Conservation (phyloP, 2,113 vertebrate species). For the Ramphastos sulfuratus region DNA sequence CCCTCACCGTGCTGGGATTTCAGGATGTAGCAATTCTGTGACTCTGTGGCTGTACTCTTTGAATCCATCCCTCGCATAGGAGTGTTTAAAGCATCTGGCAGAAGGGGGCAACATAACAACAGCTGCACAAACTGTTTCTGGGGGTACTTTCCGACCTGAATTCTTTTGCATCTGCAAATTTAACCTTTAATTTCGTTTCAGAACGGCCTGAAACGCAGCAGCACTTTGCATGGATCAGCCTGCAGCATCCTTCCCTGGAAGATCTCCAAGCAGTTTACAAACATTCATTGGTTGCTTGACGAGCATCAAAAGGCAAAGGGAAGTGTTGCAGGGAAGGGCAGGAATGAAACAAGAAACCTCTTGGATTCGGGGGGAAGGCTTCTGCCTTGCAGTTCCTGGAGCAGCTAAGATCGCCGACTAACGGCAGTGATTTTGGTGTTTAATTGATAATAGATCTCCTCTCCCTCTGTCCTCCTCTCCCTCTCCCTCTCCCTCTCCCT, state of each 20-base stretch:
- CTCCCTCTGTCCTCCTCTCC: too few species aligned
- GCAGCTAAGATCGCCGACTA: constrained; percentile 12
- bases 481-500: too few species aligned
- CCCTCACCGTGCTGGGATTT: too few species aligned
- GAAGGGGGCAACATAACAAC: neutral
- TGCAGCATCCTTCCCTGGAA: neutral
- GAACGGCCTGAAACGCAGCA: neutral
- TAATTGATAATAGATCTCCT: constrained; percentile 14
- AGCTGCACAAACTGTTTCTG: neutral
- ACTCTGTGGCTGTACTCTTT: too few species aligned
- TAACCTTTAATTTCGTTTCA: too few species aligned
- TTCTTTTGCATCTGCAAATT: neutral
- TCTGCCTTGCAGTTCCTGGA: neutral
- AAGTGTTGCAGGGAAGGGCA: neutral
- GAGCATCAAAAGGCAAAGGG: constrained; percentile 30
- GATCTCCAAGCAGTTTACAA: constrained; percentile 7
- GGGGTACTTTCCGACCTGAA: neutral
- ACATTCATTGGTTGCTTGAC: constrained; percentile 34
- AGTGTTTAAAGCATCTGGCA: neutral
- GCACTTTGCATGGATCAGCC: neutral
- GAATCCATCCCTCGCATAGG: neutral
- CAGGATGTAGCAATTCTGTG: too few species aligned
- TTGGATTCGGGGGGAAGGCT: neutral
- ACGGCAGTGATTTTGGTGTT: neutral
- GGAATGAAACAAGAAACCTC: neutral